A percentile compares a stretch with the other conserved stretches of the same genome.
Evolutionary conservation across 92 coral and sea anemone species (phyloP).

Genomic region (Paragorgia papillata): DNA sequence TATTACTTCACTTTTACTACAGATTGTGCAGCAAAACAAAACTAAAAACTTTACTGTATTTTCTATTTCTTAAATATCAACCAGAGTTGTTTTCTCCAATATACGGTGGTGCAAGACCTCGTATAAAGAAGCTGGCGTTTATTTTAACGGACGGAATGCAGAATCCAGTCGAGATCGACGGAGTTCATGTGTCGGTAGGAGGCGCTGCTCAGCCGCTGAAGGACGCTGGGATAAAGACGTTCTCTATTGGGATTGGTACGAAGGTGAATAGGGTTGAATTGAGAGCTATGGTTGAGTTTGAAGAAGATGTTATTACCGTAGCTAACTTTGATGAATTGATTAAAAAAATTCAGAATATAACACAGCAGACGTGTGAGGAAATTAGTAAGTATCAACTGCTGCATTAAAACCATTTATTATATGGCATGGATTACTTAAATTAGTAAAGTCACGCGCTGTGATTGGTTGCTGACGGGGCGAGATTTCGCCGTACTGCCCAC

Average conservation of each 20-base stretch:
- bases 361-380: constrained; percentile 65
- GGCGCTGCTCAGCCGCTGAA: constrained; percentile 61
- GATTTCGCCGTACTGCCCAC: too few relatives aligned
- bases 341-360: constrained; percentile 65
- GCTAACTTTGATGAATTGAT: constrained; percentile 73
- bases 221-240: constrained; percentile 62
- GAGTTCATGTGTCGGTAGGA: constrained; percentile 18
- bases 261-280: constrained; percentile 69
- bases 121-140: constrained; percentile 68
- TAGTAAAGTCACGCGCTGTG: too few relatives aligned
- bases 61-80: too few relatives aligned
- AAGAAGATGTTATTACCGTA: constrained; percentile 66
- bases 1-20: too few relatives aligned
- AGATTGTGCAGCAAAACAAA: too few relatives aligned
- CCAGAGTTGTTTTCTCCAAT: constrained; percentile 52
- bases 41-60: too few relatives aligned
- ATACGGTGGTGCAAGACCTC: constrained; percentile 73
- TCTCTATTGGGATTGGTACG: constrained; percentile 76
- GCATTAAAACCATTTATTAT: too few relatives aligned
- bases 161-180: constrained; percentile 53
- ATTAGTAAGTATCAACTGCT: constrained; percentile 24
- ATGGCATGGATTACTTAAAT: too few relatives aligned
- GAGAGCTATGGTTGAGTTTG: constrained; percentile 62
- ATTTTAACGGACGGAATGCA: constrained; percentile 87
- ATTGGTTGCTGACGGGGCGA: too few relatives aligned